These are phyloP conservation scores for Tribolium madens DNA, from an alignment of 1,140 invertebrate species.

Conservation along the genomic window DNA sequence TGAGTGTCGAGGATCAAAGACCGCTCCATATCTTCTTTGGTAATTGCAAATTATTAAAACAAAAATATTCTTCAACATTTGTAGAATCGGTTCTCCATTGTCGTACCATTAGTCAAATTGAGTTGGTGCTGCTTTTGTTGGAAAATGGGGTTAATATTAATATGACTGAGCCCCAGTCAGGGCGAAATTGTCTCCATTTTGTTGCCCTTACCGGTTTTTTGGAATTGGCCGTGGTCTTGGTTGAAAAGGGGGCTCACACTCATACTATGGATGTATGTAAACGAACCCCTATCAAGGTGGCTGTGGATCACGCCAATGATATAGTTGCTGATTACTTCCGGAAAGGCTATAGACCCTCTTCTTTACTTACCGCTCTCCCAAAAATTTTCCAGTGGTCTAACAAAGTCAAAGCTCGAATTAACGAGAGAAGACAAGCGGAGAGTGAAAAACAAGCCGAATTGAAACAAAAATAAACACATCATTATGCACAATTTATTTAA, in stretches of 20 bases:
- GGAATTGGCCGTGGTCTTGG: slow-evolving; percentile 44
- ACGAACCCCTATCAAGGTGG: slow-evolving; percentile 47
- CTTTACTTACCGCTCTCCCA: background rate
- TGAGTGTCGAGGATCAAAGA: background rate
- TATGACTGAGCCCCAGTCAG: background rate
- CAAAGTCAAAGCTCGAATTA: background rate
- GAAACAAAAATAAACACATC: slow-evolving; percentile 29
- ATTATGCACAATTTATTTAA: slow-evolving; percentile 46
- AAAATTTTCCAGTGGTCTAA: slow-evolving; percentile 20
- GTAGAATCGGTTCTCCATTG: slow-evolving; percentile 6
- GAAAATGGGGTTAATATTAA: slow-evolving; percentile 43
- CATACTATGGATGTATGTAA: slow-evolving; percentile 27
- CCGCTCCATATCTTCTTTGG: background rate
- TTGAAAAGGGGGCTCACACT: slow-evolving; percentile 41
- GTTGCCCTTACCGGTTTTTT: slow-evolving; percentile 51
- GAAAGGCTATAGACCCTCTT: slow-evolving; percentile 2
- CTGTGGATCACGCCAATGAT: slow-evolving; percentile 46
- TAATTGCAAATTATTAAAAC: background rate
- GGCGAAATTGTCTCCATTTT: slow-evolving; percentile 54
- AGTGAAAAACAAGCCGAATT: background rate
- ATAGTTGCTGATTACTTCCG: slow-evolving; percentile 22
- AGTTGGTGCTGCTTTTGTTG: slow-evolving; percentile 26
- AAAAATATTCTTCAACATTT: slow-evolving; percentile 8
- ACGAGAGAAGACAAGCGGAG: background rate
- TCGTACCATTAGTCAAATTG: background rate